Evolutionary conservation across 2,113 vertebrate genomes (phyloP), one percentile per base, ranked within the genome.

Genomic region (Shinisaurus crocodilurus): DNA sequence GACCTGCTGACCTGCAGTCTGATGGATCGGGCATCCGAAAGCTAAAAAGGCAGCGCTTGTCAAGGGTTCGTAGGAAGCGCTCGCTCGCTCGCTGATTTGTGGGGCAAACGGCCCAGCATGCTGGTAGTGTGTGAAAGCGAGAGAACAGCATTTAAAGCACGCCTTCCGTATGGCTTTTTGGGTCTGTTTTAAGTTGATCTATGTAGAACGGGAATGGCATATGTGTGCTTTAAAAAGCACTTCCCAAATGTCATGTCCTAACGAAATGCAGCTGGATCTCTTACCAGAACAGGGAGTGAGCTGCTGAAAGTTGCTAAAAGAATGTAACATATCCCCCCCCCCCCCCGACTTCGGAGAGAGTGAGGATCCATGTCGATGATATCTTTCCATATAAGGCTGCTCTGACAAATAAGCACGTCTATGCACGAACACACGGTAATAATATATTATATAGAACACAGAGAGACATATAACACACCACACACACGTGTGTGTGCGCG

Each of bases 201-300:
- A 50, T n/a, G 91, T 34, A 89, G 89, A 40, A 54, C 2, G 12
- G 13, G 0, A 15, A 32, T n/a, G 25, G 6, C 89, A 90, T 90
- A 54, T 12, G 48, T 9, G 76, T 77, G 85, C 65, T 54, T 65
- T 6, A 70, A 82, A 87, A 83, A 83, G 88, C 84, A 77, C 72
- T 83, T 87, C 65, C 84, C 80, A 92, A 80, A 10, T 0, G 2
- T 0, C 67, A 1, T 45, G 5, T 83, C 13, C 0, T 48, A 63
- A 69, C 3, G 0, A 16, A 88, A 86, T 6, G 8, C 37, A 27
- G 40, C 32, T 7, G 89, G 89, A 90, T 85, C 45, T 0, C 5
- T 29, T 0, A 15, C 7, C 77, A 72, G 90, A 84, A 15, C 2
- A 7, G 6, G 3, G 25, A 1, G 40, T 0, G 0, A 48, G 32